These are phyloP conservation scores for Alloscopus bannaensis DNA, from an alignment of 2,888 invertebrate species.

Conservation along the genomic window DNA sequence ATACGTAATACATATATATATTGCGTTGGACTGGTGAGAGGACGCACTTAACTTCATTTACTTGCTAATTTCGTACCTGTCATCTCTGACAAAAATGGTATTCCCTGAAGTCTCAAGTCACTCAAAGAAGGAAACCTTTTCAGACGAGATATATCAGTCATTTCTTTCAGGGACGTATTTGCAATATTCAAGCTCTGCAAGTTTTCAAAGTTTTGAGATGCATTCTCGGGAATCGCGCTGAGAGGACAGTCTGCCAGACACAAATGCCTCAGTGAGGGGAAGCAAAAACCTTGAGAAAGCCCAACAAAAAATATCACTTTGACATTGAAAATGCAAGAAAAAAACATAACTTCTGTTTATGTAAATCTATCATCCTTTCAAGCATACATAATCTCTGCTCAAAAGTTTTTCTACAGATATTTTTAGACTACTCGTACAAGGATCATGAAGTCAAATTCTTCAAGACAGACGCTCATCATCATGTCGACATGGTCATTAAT, in stretches of 20 bases:
- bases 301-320: conserved; percentile 11
- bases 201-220: conserved; percentile 71
- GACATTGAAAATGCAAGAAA: conserved; percentile 42
- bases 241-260: conserved; percentile 72
- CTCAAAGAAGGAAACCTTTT: conserved; percentile 70
- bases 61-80: conserved; percentile 69
- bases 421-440: too few species aligned
- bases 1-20: conserved; percentile 15
- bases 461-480: too few species aligned
- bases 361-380: too few species aligned
- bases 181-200: conserved; percentile 71
- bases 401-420: too few species aligned
- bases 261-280: conserved; percentile 71
- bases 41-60: neutral
- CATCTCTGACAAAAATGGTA: conserved; percentile 70
- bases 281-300: conserved; percentile 66
- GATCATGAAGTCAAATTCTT: too few species aligned
- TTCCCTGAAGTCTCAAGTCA: conserved; percentile 71
- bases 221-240: conserved; percentile 68
- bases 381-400: too few species aligned
- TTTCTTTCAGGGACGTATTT: conserved; percentile 68
- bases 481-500: too few species aligned
- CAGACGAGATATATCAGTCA: conserved; percentile 70
- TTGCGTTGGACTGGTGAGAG: neutral
- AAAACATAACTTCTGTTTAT: conserved; percentile 20